Evolutionary conservation across 1,140 invertebrate species (phyloP).

Genomic region (Leptinotarsa defecta): DNA sequence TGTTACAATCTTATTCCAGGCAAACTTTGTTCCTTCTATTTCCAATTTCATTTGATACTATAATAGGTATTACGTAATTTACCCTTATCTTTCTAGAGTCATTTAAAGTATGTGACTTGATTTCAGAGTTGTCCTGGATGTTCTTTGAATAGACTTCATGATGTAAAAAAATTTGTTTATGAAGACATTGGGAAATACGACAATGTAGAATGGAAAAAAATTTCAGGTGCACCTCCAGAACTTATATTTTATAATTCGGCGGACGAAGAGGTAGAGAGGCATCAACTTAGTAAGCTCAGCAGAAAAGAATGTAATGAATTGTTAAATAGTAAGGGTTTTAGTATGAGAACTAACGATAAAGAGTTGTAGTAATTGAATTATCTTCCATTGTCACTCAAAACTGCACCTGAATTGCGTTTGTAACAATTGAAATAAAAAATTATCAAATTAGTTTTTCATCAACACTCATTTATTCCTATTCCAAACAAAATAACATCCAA

Average conservation of each 20-base stretch:
- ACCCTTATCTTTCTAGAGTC: no score
- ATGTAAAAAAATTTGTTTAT: slow-evolving; percentile 77
- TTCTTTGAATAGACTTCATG: slow-evolving; percentile 71
- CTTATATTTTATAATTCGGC: slow-evolving; percentile 65
- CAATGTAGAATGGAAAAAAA: slow-evolving; percentile 69
- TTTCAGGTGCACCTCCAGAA: slow-evolving; percentile 70
- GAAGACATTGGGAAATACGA: slow-evolving; percentile 74
- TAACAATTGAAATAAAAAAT: no score
- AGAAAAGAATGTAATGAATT: slow-evolving; percentile 73
- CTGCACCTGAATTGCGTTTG: no score
- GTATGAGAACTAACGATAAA: slow-evolving; percentile 3
- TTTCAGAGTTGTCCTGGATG: slow-evolving; percentile 78
- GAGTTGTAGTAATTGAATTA: slow-evolving; percentile 8
- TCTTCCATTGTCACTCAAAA: no score
- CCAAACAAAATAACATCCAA: no score
- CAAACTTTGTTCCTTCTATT: neutral
- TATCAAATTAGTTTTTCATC: no score
- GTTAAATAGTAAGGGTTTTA: slow-evolving; percentile 66
- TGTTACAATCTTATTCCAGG: slow-evolving; percentile 7
- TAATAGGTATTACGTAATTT: no score
- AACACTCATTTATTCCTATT: no score
- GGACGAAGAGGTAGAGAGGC: slow-evolving; percentile 67
- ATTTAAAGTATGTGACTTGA: neutral
- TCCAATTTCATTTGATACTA: no score
- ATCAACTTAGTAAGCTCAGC: slow-evolving; percentile 63